Percentiles rank a stretch among this genome's conserved stretches.
Conservation (phyloP, 2,888 invertebrate species). For the Bombylius major region DNA sequence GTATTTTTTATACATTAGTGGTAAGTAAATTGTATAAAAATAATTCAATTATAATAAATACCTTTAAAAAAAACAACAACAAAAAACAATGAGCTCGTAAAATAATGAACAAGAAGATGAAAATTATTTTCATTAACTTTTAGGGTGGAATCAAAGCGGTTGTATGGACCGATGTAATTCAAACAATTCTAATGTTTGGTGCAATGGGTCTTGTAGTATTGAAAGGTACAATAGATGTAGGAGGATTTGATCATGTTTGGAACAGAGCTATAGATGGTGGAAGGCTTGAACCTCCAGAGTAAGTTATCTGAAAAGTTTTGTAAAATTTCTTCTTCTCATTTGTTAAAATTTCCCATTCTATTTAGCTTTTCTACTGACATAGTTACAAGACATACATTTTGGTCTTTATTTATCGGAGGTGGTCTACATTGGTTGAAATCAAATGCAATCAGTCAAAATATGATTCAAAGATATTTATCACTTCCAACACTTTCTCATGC, state of each 20-base stretch:
- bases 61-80: too few species aligned
- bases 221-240: conserved; percentile 51
- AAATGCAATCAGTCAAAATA: conserved; percentile 63
- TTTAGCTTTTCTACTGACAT: conserved; percentile 52
- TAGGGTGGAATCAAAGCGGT: conserved; percentile 54
- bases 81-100: too few species aligned
- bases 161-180: conserved; percentile 62
- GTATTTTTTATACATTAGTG: conserved; percentile 67
- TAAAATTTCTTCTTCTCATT: neutral
- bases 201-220: conserved; percentile 52
- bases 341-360: neutral
- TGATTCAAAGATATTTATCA: conserved; percentile 67
- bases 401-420: conserved; percentile 57
- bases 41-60: too few species aligned
- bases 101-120: too few species aligned
- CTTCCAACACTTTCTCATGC: conserved; percentile 52
- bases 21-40: conserved; percentile 37
- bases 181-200: conserved; percentile 54
- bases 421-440: conserved; percentile 59
- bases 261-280: conserved; percentile 44
- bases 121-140: too few species aligned
- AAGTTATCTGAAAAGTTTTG: conserved; percentile 12
- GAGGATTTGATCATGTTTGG: conserved; percentile 47
- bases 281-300: conserved; percentile 49
- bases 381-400: conserved; percentile 58